Conservation (phyloP, 2,797 vertebrate species). For the Coluber constrictor region DNA sequence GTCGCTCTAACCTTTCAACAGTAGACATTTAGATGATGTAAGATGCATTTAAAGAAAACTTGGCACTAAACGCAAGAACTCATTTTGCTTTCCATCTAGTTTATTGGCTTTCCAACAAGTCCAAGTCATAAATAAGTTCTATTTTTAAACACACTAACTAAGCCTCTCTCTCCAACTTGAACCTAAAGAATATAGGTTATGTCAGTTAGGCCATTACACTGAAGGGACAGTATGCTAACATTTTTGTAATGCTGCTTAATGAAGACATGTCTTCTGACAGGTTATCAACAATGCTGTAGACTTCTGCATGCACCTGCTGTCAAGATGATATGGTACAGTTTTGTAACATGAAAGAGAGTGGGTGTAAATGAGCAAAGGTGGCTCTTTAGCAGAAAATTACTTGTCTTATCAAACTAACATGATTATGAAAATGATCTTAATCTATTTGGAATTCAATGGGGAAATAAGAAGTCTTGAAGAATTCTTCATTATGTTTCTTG, state of each 20-base stretch:
- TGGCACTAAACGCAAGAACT: neutral
- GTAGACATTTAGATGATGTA: neutral
- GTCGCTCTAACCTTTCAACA: neutral
- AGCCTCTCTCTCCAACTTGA: neutral
- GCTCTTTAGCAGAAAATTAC: neutral
- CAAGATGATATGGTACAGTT: neutral
- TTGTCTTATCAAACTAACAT: constrained; percentile 14
- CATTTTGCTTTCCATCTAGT: neutral
- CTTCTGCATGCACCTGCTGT: neutral
- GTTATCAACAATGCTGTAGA: neutral
- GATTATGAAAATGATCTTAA: neutral
- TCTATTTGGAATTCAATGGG: constrained; percentile 24
- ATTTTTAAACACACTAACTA: neutral
- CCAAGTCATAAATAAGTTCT: neutral
- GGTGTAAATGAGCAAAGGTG: neutral
- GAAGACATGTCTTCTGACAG: neutral
- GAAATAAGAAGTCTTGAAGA: neutral
- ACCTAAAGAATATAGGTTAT: neutral
- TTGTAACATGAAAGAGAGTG: neutral
- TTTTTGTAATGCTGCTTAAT: constrained; percentile 1
- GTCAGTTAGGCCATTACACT: neutral
- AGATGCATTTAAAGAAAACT: neutral
- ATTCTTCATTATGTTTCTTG: neutral
- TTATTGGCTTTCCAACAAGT: neutral
- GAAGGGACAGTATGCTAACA: neutral